Evolutionary conservation across 2,888 invertebrate species (phyloP), one percentile per base, ranked within the genome.

Genomic region (Cistogaster globosa): DNA sequence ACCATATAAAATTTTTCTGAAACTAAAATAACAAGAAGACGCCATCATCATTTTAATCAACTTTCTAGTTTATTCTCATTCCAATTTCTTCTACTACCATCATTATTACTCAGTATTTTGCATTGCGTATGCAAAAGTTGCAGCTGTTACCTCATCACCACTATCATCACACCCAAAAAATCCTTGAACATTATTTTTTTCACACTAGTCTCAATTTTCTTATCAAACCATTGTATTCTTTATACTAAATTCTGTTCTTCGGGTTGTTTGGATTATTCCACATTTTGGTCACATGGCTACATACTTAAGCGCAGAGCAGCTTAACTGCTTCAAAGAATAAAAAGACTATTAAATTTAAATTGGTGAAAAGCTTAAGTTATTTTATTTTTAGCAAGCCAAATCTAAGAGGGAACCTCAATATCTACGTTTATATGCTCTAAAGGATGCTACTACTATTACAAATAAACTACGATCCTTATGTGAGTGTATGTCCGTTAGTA

Each of bases 41-140:
- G 22, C 20, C 48, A 68, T 51, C 20, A 45, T 51, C 18, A 32
- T 38, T 42, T 36, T 51, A 45, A 69, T 58, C 20, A 7, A 26
- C 38, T 62, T 55, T 55, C 38, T 32, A n/a, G 76, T 42, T 42
- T 42, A 11, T 42, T 12, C 42, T 4, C 42, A 42, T 63, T 65
- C n/a, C 11, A 63, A 53, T 42, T 42, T 42, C 42, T 12, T 12
- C 18, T 36, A 7, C 42, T 48, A 62, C 36, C 65, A 68, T 42
- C 32, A 53, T 18, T 63, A 63, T 51, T 69, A 71, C 20, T n/a
- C 57, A 71, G 20, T 48, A 79, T 63, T 68, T 68, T 84, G 83
- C 80, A 83, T 81, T 86, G 85, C 78, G 83, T 79, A 86, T 88
- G 87, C 86, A 87, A 83, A 72, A 80, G 62, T 68, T 83, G 83